phyloP scores from a whole-genome alignment of 2,888 invertebrate species.

The Patella pellucida region DNA sequence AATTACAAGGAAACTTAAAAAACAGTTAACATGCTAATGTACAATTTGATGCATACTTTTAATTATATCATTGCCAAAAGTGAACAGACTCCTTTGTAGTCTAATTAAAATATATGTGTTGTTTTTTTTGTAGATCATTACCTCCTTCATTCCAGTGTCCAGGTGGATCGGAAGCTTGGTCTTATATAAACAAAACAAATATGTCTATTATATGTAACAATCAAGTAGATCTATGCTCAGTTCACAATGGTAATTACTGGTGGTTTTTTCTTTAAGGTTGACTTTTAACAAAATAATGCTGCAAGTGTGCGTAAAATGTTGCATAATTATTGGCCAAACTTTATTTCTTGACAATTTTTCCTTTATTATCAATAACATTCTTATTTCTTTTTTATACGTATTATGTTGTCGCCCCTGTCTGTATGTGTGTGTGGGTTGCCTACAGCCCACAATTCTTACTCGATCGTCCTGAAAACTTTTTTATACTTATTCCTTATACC shows the following conservation, averaged over 20 bases:
- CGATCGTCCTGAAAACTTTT: too few relatives aligned
- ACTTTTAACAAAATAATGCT: neutral
- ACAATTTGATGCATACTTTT: too few relatives aligned
- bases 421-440: too few relatives aligned
- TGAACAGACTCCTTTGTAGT: neutral
- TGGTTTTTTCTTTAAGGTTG: neutral
- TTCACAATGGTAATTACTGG: slow-evolving; percentile 41
- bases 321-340: too few relatives aligned
- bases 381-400: too few relatives aligned
- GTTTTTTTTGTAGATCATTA: slow-evolving; percentile 36
- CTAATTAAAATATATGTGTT: neutral
- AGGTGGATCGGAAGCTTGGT: slow-evolving; percentile 48
- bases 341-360: too few relatives aligned
- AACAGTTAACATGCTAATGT: too few relatives aligned
- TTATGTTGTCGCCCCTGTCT: too few relatives aligned
- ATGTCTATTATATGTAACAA: slow-evolving; percentile 36
- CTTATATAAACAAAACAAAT: slow-evolving; percentile 23
- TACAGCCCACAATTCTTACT: too few relatives aligned
- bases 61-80: neutral
- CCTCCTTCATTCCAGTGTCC: slow-evolving; percentile 43
- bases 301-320: neutral
- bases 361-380: too few relatives aligned
- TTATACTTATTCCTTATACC: too few relatives aligned
- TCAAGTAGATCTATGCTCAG: slow-evolving; percentile 45
- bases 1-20: too few relatives aligned